These are phyloP conservation scores for Lasioglossum zephyrum DNA, from an alignment of 2,888 invertebrate genomes.

Conservation along the genomic window DNA sequence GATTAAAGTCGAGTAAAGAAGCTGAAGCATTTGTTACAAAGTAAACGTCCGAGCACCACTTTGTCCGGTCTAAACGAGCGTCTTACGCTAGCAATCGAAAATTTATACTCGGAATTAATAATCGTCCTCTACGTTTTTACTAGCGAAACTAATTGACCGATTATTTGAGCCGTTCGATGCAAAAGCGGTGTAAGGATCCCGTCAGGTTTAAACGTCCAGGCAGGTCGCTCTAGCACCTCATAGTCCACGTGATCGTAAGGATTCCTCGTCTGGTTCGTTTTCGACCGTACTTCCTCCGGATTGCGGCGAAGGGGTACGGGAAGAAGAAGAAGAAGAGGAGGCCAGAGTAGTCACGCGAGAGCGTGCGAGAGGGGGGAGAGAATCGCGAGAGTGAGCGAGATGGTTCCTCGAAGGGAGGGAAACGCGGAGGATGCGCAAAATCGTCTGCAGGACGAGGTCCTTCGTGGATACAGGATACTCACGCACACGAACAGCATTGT, in stretches of 20 bases:
- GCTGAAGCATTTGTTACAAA: neutral
- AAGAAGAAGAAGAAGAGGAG: neutral
- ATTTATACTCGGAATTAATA: neutral
- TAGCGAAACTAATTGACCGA: neutral
- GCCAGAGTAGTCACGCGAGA: conserved; percentile 4
- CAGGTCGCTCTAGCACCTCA: conserved; percentile 12
- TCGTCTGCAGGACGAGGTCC: neutral
- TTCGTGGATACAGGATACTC: conserved; percentile 17
- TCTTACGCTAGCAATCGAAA: neutral
- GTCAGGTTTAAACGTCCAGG: neutral
- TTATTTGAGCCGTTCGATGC: neutral
- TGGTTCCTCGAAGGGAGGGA: neutral
- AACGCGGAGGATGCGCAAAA: conserved; percentile 39
- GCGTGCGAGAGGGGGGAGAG: conserved; percentile 4
- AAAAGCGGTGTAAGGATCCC: neutral
- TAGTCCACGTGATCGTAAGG: conserved; percentile 30
- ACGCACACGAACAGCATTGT: conserved; percentile 20
- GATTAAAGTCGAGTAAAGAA: neutral
- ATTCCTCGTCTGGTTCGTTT: conserved; percentile 20
- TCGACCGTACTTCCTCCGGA: conserved; percentile 2
- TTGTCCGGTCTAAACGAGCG: neutral
- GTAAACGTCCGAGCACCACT: neutral
- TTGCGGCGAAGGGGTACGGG: conserved; percentile 7
- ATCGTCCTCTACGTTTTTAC: neutral
- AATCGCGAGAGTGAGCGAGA: neutral